Percentiles rank a stretch among this genome's conserved stretches.
Conservation (phyloP, 2,797 vertebrate genomes). For the Tinamus major region DNA sequence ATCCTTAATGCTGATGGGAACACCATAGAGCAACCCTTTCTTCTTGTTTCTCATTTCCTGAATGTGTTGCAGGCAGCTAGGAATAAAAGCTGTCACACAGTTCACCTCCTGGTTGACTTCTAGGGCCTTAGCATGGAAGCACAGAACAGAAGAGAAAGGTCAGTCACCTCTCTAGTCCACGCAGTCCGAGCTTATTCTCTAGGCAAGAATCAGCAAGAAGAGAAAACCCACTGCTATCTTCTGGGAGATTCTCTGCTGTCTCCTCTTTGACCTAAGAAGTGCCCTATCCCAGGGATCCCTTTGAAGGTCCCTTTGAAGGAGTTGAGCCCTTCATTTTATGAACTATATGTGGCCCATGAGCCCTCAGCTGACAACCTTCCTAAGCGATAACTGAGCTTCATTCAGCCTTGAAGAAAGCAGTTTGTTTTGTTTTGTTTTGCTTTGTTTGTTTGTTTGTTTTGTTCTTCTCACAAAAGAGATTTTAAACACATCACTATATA, state of each 20-base stretch:
- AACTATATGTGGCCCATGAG: neutral
- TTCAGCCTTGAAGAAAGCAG: neutral
- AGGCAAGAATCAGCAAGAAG: neutral
- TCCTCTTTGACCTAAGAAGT: neutral
- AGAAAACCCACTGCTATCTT: neutral
- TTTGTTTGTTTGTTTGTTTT: too few species aligned
- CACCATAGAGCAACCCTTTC: conserved; percentile 84
- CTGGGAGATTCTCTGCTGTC: neutral
- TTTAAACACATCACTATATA: neutral
- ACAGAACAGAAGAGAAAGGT: neutral
- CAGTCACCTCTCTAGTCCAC: neutral
- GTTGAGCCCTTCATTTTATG: neutral
- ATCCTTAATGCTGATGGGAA: conserved; percentile 91
- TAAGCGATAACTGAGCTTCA: neutral
- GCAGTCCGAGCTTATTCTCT: neutral
- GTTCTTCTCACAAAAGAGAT: neutral
- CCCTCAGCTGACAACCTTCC: neutral
- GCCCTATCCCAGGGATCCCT: neutral
- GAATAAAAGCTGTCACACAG: conserved; percentile 84
- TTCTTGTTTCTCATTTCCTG: conserved; percentile 68
- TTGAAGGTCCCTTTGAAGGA: neutral
- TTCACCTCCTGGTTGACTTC: conserved; percentile 82
- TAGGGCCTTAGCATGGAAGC: conserved; percentile 77
- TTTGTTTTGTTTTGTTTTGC: neutral
- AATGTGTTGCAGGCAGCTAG: conserved; percentile 83